Evolutionary conservation across 2,888 invertebrate genomes (phyloP).

Genomic region (Neelides folsomi): DNA sequence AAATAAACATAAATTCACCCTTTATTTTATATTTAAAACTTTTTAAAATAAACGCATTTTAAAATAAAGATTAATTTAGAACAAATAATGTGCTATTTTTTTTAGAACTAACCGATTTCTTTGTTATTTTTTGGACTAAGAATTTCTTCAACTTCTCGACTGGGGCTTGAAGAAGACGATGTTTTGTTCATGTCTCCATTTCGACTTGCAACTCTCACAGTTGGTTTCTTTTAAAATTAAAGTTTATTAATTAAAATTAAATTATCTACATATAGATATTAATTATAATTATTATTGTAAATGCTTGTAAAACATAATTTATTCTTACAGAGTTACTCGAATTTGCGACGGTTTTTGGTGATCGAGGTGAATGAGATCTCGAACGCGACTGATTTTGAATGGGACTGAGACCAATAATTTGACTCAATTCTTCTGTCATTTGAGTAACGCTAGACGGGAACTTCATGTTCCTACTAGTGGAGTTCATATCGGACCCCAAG

Average conservation of each 20-base stretch:
- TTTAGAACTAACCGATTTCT: conserved; percentile 11
- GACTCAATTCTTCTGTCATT: conserved; percentile 30
- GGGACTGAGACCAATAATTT: conserved; percentile 18
- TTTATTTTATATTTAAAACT: too few relatives aligned
- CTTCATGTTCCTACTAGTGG: conserved; percentile 2
- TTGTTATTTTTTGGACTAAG: conserved; percentile 43
- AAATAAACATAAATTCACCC: too few relatives aligned
- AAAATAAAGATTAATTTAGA: too few relatives aligned
- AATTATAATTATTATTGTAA: too few relatives aligned
- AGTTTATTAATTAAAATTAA: too few relatives aligned
- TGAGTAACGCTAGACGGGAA: conserved; percentile 12
- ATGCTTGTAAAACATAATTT: too few relatives aligned
- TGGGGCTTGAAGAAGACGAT: conserved; percentile 50
- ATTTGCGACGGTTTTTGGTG: neutral
- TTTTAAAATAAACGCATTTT: too few relatives aligned
- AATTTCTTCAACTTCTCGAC: conserved; percentile 78
- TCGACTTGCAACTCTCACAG: conserved; percentile 4
- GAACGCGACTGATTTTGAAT: neutral
- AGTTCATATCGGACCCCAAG: neutral
- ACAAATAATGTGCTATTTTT: too few relatives aligned
- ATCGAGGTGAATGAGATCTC: conserved; percentile 4
- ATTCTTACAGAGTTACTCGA: neutral
- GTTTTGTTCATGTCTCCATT: conserved; percentile 25
- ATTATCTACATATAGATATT: too few relatives aligned
- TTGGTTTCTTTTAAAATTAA: too few relatives aligned